Conservation (phyloP, 35 echinoderm and acorn worm genomes). For the Stichopus chloronotus region DNA sequence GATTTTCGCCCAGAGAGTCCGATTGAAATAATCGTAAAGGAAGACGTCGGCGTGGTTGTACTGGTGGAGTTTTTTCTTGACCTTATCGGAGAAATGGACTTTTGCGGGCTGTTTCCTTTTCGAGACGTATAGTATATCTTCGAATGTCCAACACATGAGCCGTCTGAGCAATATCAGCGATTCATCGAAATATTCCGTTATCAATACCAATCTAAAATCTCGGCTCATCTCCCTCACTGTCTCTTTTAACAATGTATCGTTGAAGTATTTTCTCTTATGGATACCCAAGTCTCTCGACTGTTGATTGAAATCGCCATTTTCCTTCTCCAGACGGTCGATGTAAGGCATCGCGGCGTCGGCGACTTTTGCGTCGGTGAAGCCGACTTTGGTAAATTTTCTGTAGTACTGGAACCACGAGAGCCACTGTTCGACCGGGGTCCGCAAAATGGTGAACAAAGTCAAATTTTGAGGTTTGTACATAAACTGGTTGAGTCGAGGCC, state of each 20-base stretch:
- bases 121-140: conserved; percentile 72
- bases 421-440: conserved; percentile 64
- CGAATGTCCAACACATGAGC: conserved; percentile 65
- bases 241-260: conserved; percentile 50
- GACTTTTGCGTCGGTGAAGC: background rate
- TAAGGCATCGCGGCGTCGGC: conserved; percentile 6
- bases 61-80: conserved; percentile 42
- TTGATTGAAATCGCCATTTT: conserved; percentile 58
- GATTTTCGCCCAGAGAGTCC: conserved; percentile 70
- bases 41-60: conserved; percentile 65
- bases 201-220: conserved; percentile 62
- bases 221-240: background rate
- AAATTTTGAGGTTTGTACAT: conserved; percentile 59
- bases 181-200: conserved; percentile 80
- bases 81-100: background rate
- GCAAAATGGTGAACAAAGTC: conserved; percentile 68
- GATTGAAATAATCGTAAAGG: conserved; percentile 71
- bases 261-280: background rate
- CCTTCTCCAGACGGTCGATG: background rate
- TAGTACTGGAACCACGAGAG: conserved; percentile 65
- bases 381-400: conserved; percentile 26
- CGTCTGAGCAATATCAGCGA: conserved; percentile 70
- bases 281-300: conserved; percentile 55
- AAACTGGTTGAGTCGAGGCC: conserved; percentile 24
- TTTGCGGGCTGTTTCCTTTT: conserved; percentile 46